These are phyloP conservation scores for Pteropus rufus DNA, from an alignment of 2,797 vertebrate genomes.

Conservation along the genomic window DNA sequence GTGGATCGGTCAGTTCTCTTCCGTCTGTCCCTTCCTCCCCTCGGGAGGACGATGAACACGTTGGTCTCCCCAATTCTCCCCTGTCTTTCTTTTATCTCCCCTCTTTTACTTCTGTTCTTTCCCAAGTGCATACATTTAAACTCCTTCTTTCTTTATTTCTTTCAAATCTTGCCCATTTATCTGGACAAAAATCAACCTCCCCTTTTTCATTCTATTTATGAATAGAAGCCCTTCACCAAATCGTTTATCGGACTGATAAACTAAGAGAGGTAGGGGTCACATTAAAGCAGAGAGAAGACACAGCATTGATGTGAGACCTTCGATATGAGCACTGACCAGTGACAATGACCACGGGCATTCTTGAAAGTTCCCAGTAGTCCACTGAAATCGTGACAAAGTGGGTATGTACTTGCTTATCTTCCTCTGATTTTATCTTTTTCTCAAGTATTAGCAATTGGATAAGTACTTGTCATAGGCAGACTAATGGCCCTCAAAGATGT, in stretches of 20 bases:
- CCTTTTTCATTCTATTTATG: neutral
- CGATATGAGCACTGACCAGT: neutral
- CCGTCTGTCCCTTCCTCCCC: neutral
- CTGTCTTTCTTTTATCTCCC: neutral
- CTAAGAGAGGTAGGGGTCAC: neutral
- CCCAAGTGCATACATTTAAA: neutral
- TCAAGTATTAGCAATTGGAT: neutral
- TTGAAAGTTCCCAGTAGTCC: neutral
- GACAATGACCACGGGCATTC: accelerated
- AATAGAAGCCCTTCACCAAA: neutral
- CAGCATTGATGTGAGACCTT: neutral
- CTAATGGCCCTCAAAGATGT: neutral
- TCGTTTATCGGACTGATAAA: neutral
- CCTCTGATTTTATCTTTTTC: neutral
- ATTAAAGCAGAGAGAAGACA: neutral
- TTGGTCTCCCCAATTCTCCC: neutral
- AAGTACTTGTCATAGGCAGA: neutral
- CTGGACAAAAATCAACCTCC: neutral
- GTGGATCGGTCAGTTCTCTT: neutral
- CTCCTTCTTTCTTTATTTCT: neutral
- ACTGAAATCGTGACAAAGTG: neutral
- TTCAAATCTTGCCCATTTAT: neutral
- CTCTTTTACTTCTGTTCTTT: neutral
- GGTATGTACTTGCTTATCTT: neutral
- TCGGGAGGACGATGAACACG: neutral